phyloP scores from a whole-genome alignment of 2,113 vertebrate species.

The Chaetodon trifascialis region DNA sequence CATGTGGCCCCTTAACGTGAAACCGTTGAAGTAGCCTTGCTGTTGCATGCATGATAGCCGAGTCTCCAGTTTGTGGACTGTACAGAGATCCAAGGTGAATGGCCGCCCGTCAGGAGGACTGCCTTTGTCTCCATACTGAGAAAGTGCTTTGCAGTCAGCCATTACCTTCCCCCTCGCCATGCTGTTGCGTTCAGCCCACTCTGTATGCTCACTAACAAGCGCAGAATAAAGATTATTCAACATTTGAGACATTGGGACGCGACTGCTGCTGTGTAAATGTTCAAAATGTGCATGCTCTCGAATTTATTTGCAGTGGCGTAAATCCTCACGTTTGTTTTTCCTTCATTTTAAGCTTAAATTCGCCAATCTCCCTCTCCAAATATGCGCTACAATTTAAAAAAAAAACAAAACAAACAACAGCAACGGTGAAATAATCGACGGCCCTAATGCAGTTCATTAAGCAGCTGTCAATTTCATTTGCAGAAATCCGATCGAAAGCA shows the following conservation, averaged over 20 bases:
- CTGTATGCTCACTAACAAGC: slow-evolving; percentile 27
- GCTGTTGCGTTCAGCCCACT: slow-evolving; percentile 53
- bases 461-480: slow-evolving; percentile 40
- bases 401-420: no score
- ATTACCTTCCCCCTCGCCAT: slow-evolving; percentile 79
- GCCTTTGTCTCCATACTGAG: slow-evolving; percentile 85
- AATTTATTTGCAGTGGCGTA: not conserved
- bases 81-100: slow-evolving; percentile 75
- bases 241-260: not conserved
- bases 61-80: slow-evolving; percentile 35
- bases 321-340: not conserved
- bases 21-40: slow-evolving; percentile 24
- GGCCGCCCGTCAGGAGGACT: slow-evolving; percentile 76
- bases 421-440: slow-evolving; percentile 36
- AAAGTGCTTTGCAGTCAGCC: slow-evolving; percentile 82
- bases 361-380: slow-evolving; percentile 3
- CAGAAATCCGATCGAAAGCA: slow-evolving; percentile 25
- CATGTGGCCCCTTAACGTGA: slow-evolving; percentile 19
- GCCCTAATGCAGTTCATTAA: slow-evolving; percentile 49
- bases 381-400: not conserved
- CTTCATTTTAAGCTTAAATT: slow-evolving; percentile 13
- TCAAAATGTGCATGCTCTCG: not conserved
- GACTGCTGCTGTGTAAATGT: not conserved
- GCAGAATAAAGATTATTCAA: slow-evolving; percentile 11
- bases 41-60: slow-evolving; percentile 26